Base-by-base conservation (phyloP, 2,113 vertebrate species). In the Ia io region DNA sequence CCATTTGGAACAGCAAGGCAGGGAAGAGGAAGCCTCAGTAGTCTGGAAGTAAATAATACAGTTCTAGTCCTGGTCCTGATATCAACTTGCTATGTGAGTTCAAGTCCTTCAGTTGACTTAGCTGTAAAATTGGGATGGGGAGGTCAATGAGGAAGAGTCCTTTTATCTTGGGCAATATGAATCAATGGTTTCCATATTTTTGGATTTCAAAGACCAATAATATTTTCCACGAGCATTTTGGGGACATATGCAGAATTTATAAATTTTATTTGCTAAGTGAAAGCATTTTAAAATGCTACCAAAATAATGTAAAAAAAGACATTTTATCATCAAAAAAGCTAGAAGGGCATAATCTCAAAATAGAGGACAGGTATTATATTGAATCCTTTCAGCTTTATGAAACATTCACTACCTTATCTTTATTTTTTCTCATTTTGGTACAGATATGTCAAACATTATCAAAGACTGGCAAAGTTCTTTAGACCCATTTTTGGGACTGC, bases 401-500 rank as follows among this genome's bases (percentile, higher is more conserved):
- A 84, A 94, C 73, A 51, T 35, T 51, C 12, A 65, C 30, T 53
- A 30, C 28, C 16, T 91, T 67, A 28, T 69, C 47, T 59, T 83
- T 85, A 77, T 49, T 65, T 91, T 51, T 88, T 47, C 56, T 78
- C 32, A 63, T 42, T 94, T 95, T n/a, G n/a, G n/a, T n/a, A n/a
- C n/a, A n/a, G 70, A 40, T 32, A 84, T 56, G 7, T 23, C 53
- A 79, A 79, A 79, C 30, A 44, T 51, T 77, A 13, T 76, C 35
- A 71, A 93, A 89, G 11, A 79, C 1, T 61, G 30, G 10, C 8
- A 44, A 83, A 85, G 7, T 42, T 40, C 3, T 56, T 65, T 8
- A 69, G 40, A 61, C 40, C 53, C 42, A 69, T 65, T 35, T 94
- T 69, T 47, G 73, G 16, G 32, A 84, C 63, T 80, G 61, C 61